Base-by-base conservation (phyloP, 2,888 invertebrate genomes). In the Dryobotodes eremita region DNA sequence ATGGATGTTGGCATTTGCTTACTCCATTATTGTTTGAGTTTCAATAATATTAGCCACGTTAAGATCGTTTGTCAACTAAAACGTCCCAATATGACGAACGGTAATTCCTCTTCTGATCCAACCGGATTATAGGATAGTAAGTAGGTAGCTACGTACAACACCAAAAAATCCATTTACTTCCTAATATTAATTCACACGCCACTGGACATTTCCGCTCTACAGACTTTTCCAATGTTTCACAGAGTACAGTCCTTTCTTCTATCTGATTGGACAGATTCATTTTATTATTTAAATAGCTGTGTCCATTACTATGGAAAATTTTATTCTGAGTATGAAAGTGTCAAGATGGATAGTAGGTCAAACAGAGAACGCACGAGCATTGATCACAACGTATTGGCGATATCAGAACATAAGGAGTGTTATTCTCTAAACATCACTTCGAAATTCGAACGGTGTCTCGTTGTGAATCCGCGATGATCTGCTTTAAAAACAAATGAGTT, bases 241-340 rank as follows among this genome's bases (percentile, higher is more conserved):
- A 7, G 50, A 65, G 26, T 55, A 62, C 69, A 79, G 78, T 55
- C 79, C 62, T 66, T 62, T 46, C 53, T 79, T 80, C 57, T 72
- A 61, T 59, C 36, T 77, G 78, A 83, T 75, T 83, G 15, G 71
- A 57, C 80, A 55, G n/a, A 80, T 71, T 80, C 75, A 84, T 83
- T 75, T 75, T 81, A 68, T 71, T 81, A 81, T 84, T 81, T 83
- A 83, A 83, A 77, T 77, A 83, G 68, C 68, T 23, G 62, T 42
- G 62, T 76, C 42, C 62, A 26, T 64, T 61, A 71, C 55, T 50
- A 31, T 69, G 77, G 80, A 83, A 84, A 75, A 75, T 80, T 65
- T 26, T 70, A 61, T 70, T 77, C 31, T 20, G 57, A 8, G 11
- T 64, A 13, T 42, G 48, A n/a, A 36, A 26, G 50, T 57, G 17